Base-by-base conservation (phyloP, 2,888 invertebrate genomes). In the Yponomeuta plumbellus region DNA sequence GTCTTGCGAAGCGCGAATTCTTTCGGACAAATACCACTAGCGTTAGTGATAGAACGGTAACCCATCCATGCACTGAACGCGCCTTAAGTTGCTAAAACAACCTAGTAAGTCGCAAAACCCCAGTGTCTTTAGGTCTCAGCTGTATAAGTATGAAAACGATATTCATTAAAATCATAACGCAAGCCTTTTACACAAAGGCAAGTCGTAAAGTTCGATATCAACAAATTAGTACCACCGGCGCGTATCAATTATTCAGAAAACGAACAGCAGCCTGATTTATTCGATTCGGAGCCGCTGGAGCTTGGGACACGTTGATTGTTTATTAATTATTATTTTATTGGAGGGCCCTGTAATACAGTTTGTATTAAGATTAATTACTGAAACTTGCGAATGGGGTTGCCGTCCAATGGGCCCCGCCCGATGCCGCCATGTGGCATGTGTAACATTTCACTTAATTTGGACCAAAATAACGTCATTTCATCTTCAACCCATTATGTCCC, bases 281-380 rank as follows among this genome's bases (percentile, higher is more conserved):
- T 74, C 72, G 74, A 72, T 74, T 73, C 69, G 69, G 69, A 75
- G 77, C 74, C 71, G 75, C 72, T 73, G 66, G 68, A 73, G 73
- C 71, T 70, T 70, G 72, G 67, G 44, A 68, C 70, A 67, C 67
- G 70, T 75, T 67, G 75, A 78, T 80, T 75, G 79, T 73, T 72
- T 77, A 79, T 77, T 80, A 80, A 81, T 81, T 78, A 78, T 76
- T 78, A 75, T 76, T 77, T 78, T 76, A 79, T 75, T 76, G 73
- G 71, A 68, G 66, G 23, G 17, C 20, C 56, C 26, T 11, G 22
- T 76, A 74, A 79, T 80, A 78, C 76, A 76, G 75, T 80, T 81
- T 77, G 75, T 80, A 78, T 77, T 79, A 70, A 78, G 80, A 65
- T 59, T 59, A 61, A 59, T 66, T 26, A 23, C 26, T 11, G 44